Conservation (phyloP, 2,113 vertebrate genomes). For the Corythornis cristatus region DNA sequence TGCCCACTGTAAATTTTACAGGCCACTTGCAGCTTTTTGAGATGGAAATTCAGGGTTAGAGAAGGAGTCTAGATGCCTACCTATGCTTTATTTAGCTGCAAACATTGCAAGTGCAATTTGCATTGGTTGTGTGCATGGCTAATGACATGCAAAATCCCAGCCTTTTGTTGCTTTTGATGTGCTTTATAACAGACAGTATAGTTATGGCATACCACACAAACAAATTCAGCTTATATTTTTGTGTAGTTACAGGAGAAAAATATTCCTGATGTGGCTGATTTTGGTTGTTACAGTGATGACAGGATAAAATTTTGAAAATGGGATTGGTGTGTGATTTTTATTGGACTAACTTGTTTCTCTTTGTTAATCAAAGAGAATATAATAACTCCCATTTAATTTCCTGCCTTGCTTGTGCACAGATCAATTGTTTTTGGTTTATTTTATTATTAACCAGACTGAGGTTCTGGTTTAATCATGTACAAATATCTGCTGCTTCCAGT, state of each 20-base stretch:
- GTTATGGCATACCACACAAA: background rate
- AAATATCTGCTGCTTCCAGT: background rate
- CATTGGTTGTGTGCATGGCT: background rate
- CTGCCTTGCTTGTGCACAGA: background rate
- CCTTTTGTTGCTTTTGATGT: background rate
- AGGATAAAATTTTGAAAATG: background rate
- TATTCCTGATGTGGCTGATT: background rate
- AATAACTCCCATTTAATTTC: background rate
- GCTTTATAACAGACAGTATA: background rate
- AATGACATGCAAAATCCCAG: background rate
- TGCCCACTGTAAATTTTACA: background rate
- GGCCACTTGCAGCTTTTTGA: background rate
- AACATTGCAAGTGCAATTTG: background rate
- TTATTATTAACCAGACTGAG: background rate
- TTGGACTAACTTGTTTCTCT: background rate
- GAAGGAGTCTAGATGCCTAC: background rate
- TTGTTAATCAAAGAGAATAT: background rate
- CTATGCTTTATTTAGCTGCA: background rate
- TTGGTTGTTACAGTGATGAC: background rate
- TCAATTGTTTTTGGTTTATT: background rate
- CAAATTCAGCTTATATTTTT: background rate
- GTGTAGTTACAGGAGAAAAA: background rate
- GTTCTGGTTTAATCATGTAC: background rate
- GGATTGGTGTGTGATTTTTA: background rate
- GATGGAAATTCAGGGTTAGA: background rate